Percentiles rank a stretch among this genome's conserved stretches.
phyloP scores from a whole-genome alignment of 1,140 invertebrate genomes.

The Lepidurus apus region DNA sequence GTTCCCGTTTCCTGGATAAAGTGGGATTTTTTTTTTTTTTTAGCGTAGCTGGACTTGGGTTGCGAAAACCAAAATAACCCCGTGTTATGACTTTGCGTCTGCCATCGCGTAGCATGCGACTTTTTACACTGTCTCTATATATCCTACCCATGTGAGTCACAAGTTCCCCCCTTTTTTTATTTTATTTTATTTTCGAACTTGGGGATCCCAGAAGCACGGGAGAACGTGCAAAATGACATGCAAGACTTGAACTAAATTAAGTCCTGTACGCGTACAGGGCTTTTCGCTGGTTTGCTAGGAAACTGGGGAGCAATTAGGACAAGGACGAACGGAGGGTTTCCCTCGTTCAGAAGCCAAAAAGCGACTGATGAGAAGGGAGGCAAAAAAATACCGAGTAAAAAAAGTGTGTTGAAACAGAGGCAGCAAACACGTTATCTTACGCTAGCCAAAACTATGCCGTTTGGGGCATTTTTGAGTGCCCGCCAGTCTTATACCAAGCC shows the following conservation, averaged over 20 bases:
- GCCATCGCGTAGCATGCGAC: slow-evolving; percentile 6
- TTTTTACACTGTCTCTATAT: slow-evolving; percentile 2
- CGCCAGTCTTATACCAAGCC: not conserved
- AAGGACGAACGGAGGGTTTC: slow-evolving; percentile 18
- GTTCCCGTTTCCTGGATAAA: not conserved
- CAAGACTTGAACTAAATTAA: slow-evolving; percentile 22
- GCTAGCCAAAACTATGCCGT: not conserved
- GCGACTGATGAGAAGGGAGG: not conserved
- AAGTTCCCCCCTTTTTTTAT: not conserved
- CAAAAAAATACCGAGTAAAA: not conserved
- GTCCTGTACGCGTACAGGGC: not conserved
- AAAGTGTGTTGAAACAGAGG: not conserved
- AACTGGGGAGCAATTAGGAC: not conserved
- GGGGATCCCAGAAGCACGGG: not conserved
- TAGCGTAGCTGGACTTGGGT: not conserved
- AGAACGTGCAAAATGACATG: slow-evolving; percentile 10
- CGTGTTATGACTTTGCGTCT: slow-evolving; percentile 15
- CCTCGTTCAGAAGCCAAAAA: not conserved
- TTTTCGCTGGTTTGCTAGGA: not conserved
- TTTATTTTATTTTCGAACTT: not conserved
- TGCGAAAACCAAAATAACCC: slow-evolving; percentile 21
- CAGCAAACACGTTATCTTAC: not conserved
- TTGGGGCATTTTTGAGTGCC: not conserved
- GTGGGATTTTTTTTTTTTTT: not conserved
- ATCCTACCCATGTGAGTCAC: not conserved